Evolutionary conservation across 2,797 vertebrate genomes (phyloP), one percentile per base, ranked within the genome.

Genomic region (Numenius phaeopus): DNA sequence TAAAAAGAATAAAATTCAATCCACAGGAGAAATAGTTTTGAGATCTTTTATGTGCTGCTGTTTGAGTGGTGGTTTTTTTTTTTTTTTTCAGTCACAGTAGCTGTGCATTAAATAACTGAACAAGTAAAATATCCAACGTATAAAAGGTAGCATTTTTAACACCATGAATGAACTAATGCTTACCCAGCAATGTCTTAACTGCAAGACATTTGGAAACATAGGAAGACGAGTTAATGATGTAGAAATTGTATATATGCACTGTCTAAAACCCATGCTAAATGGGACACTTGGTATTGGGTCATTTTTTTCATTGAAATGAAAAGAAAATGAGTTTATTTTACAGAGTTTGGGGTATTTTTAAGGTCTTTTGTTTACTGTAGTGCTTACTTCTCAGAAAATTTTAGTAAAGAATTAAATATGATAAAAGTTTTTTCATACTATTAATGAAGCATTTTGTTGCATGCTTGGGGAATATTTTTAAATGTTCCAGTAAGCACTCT

Each of bases 321-420:
- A 90, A 95, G 92, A 87, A 96, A 97, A 97, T 90, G 27, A 92
- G 65, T 98, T 96, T 97, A 80, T 96, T 97, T 97, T 96, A 91
- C 49, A 85, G 95, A 97, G 18, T 66, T 84, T 54, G 24, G 8
- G 20, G 5, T 29, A 21, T 71, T 81, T 83, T 96, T 85, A 76
- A 78, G 54, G 88, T 94, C 22, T 58, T 98, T 95, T 96, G 39
- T 95, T 97, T 95, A 84, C 37, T 78, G 4, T 59, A 89, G 22
- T 91, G 58, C 87, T 96, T 96, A 71, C 65, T 93, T 76, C 78
- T 96, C 87, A 83, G 69, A 91, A 95, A 92, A 78, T 79, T 83
- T 92, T 89, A 95, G 67, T 83, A 78, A 96, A 96, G 37, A 96
- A 96, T 95, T 91, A 96, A 94, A 95, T 89, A 76, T 54, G 91